These are phyloP conservation scores for Thamnaconus septentrionalis DNA, from an alignment of 2,113 vertebrate species.

Conservation along the genomic window DNA sequence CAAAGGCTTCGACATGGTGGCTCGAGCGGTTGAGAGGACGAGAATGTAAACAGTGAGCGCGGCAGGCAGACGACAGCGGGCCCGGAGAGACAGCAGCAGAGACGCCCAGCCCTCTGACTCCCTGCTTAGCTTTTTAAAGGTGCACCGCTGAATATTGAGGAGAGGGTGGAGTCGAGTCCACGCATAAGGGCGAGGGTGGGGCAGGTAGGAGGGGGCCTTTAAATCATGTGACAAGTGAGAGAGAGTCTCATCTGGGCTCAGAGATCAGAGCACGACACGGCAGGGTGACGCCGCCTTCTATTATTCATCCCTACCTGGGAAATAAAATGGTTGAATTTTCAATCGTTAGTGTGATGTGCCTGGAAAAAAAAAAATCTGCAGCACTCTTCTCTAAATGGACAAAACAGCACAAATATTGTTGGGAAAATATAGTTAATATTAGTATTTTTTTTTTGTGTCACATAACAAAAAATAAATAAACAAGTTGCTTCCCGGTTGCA, in stretches of 20 bases:
- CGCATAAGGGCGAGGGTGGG: slow-evolving; percentile 31
- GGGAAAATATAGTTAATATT: not conserved
- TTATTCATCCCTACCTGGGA: not conserved
- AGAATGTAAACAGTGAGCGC: slow-evolving; percentile 38
- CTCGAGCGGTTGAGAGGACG: slow-evolving; percentile 19
- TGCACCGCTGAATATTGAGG: slow-evolving; percentile 64
- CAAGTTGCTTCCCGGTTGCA: too few species aligned
- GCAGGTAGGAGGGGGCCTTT: not conserved
- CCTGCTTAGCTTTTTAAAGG: slow-evolving; percentile 63
- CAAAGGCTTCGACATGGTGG: slow-evolving; percentile 84
- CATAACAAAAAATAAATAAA: too few species aligned
- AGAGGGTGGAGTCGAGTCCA: slow-evolving; percentile 52
- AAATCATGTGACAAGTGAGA: not conserved
- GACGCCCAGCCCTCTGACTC: slow-evolving; percentile 20
- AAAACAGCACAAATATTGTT: not conserved
- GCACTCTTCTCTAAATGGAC: too few species aligned
- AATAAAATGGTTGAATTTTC: not conserved
- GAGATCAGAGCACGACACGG: not conserved
- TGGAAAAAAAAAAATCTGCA: too few species aligned
- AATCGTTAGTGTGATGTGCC: not conserved
- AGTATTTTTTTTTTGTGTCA: too few species aligned
- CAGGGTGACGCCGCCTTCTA: too few species aligned
- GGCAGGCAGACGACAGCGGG: slow-evolving; percentile 21
- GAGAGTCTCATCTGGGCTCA: not conserved
- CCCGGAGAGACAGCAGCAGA: slow-evolving; percentile 37